Conservation (phyloP, 2,888 invertebrate species). For the Anodontia alba region DNA sequence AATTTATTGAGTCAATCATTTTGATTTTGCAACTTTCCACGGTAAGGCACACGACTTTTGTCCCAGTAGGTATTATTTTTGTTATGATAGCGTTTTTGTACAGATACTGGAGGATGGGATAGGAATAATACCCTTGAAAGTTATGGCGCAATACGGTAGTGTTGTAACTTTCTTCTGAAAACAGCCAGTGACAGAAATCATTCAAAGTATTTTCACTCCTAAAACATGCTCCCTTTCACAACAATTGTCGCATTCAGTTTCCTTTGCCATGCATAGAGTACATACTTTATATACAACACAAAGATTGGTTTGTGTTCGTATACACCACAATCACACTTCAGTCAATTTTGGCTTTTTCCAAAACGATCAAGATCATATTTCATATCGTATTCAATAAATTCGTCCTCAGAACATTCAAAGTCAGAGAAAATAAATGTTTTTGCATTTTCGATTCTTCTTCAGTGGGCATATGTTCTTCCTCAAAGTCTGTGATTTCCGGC, state of each 20-base stretch:
- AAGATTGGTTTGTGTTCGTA: conserved; percentile 25
- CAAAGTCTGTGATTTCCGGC: not conserved
- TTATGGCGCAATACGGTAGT: not conserved
- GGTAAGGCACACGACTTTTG: not conserved
- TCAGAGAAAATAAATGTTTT: conserved; percentile 30
- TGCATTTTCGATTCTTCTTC: conserved; percentile 13
- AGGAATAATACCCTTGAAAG: not conserved
- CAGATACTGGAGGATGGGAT: not conserved
- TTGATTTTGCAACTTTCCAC: not conserved
- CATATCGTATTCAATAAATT: conserved; percentile 7
- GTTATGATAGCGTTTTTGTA: not conserved
- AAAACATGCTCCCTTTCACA: not conserved
- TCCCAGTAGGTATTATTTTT: not conserved
- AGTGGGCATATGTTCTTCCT: not conserved
- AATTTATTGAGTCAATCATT: conserved; percentile 18
- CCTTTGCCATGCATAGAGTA: conserved; percentile 12
- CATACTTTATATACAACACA: conserved; percentile 35
- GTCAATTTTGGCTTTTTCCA: conserved; percentile 25
- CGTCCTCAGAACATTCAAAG: conserved; percentile 27
- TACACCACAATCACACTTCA: conserved; percentile 16
- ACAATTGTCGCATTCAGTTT: conserved; percentile 17
- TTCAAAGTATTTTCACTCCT: not conserved
- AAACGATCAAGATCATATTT: not conserved
- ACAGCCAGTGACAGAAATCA: not conserved
- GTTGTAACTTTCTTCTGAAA: not conserved